Evolutionary conservation across 2,888 invertebrate species (phyloP), one percentile per base, ranked within the genome.

Genomic region (Chrysolina americana): DNA sequence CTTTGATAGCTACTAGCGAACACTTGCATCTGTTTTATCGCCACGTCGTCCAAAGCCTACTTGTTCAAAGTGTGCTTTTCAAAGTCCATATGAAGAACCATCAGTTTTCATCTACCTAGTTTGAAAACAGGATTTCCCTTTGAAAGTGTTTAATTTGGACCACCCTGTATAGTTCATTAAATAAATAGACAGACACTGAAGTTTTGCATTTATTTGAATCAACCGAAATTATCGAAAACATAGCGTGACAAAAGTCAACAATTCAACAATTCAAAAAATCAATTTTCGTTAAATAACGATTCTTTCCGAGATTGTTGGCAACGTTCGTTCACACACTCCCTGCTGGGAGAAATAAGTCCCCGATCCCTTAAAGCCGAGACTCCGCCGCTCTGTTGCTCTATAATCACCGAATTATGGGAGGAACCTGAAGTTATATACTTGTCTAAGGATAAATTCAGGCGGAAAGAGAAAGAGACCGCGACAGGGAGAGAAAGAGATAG

Each of bases 311-410:
- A 13, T n/a, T 13, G 0, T 4, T 9, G 59, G 59, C 59, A 59
- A 28, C 59, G 59, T 59, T 36, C 9, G 15, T 59, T 59, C 59
- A 59, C n/a, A n/a, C n/a, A 15, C 36, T n/a, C 59, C n/a, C 59
- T 10, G n/a, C 0, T 10, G 36, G 36, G 59, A 15, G 59, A 59
- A 59, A 36, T 59, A 59, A 36, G 59, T 59, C 59, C 59, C 59
- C 59, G 36, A 59, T 59, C 59, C 59, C 59, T 59, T 36, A 59
- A 36, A 59, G 59, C 23, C 59, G 36, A 28, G 59, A 28, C 59
- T 59, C 36, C 28, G 59, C 59, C 59, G 59, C 59, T 59, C 59
- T 59, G 59, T 59, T 59, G 59, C 59, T 36, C 59, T 59, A 59
- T 59, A 59, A 59, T 59, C 59, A 59, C 59, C 28, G 59, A 59